A percentile compares a stretch with the other conserved stretches of the same genome.
Conservation (phyloP, 2,888 invertebrate species). For the Eupithecia inturbata region DNA sequence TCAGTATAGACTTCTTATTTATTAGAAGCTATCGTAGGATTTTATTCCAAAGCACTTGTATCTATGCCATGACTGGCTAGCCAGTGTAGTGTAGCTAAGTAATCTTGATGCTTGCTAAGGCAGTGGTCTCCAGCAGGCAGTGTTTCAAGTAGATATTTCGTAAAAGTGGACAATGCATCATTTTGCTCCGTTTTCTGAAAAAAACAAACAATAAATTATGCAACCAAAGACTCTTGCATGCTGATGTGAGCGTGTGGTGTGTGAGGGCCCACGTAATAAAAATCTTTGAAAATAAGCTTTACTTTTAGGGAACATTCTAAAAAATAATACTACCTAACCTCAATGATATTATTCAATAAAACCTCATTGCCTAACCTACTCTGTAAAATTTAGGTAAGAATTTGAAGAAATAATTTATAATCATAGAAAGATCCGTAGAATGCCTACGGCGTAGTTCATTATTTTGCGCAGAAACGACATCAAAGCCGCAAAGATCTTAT, state of each 20-base stretch:
- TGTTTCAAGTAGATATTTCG: constrained; percentile 45
- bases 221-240: neutral
- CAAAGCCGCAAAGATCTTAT: too few species aligned
- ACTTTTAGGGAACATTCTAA: neutral
- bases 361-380: too few species aligned
- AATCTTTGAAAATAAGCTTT: neutral
- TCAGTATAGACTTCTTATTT: too few species aligned
- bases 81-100: constrained; percentile 47
- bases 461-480: too few species aligned
- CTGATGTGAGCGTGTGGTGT: neutral
- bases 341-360: too few species aligned
- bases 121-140: constrained; percentile 48
- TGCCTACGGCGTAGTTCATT: too few species aligned
- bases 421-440: too few species aligned
- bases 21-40: neutral
- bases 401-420: too few species aligned
- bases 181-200: constrained; percentile 55
- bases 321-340: too few species aligned
- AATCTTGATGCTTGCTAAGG: constrained; percentile 43
- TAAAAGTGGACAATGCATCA: constrained; percentile 51
- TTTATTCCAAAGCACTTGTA: constrained; percentile 23
- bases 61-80: constrained; percentile 37
- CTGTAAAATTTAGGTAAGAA: too few species aligned
- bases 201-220: neutral
- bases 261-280: neutral